Evolutionary conservation across 2,797 vertebrate genomes (phyloP).

Genomic region (Coregonus sp.): DNA sequence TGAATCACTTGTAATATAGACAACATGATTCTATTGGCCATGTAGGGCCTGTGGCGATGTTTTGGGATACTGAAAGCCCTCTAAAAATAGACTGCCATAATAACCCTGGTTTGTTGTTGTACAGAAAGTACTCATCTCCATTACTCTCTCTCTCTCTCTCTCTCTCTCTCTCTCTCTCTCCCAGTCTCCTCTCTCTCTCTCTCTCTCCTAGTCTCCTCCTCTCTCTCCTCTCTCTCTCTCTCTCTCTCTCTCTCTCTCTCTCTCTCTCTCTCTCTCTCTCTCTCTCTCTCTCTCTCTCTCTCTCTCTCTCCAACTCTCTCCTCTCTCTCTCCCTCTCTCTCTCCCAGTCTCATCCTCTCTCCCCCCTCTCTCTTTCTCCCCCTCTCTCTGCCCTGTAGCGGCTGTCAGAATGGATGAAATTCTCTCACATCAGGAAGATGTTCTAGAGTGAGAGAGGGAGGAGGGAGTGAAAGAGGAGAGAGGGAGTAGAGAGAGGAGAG

Average conservation of each 20-base stretch:
- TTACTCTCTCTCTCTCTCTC: no score
- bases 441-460: neutral
- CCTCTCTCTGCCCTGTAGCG: neutral
- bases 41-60: neutral
- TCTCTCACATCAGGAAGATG: conserved; percentile 2
- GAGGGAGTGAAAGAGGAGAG: neutral
- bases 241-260: no score
- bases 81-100: neutral
- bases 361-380: neutral
- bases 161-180: no score
- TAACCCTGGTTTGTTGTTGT: neutral
- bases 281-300: neutral
- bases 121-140: neutral
- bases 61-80: neutral
- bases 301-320: no score
- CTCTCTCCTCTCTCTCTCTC: no score
- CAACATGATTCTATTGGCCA: neutral
- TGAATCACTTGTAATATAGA: neutral
- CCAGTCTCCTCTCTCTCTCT: neutral
- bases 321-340: no score
- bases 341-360: no score
- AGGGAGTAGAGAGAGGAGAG: neutral
- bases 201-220: no score
- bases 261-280: no score
- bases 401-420: conserved; percentile 2